Evolutionary conservation across 2,797 vertebrate genomes (phyloP).

Genomic region (Melanogrammus aeglefinus): DNA sequence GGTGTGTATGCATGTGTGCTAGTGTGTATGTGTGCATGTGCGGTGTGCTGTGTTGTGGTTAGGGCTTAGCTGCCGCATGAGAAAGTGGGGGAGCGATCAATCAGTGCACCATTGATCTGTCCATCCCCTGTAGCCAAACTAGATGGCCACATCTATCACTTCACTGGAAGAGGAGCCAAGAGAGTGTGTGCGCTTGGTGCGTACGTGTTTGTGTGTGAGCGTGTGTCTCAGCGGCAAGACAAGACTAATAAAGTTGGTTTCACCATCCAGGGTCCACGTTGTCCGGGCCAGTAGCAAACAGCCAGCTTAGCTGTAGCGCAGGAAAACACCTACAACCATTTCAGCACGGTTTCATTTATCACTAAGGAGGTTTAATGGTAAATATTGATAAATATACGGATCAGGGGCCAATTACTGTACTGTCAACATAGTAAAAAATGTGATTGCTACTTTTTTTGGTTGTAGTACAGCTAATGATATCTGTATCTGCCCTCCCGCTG

Average conservation of each 20-base stretch:
- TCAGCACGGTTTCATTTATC: not conserved
- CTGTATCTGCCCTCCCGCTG: not conserved
- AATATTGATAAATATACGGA: not conserved
- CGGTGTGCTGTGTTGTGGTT: not conserved
- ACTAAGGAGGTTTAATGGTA: not conserved
- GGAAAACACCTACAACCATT: not conserved
- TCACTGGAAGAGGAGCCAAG: constrained; percentile 13
- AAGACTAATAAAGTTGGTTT: constrained; percentile 42
- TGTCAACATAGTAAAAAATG: not conserved
- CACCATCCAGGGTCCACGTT: constrained; percentile 23
- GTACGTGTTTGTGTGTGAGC: constrained; percentile 5
- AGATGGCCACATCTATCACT: not conserved
- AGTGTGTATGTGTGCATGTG: constrained; percentile 2
- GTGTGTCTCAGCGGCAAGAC: not conserved
- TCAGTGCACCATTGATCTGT: constrained; percentile 3
- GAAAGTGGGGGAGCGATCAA: not conserved
- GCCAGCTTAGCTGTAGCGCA: not conserved
- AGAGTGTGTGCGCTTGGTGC: constrained; percentile 11
- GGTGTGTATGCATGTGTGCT: not conserved
- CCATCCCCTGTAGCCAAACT: constrained; percentile 7
- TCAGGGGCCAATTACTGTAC: not conserved
- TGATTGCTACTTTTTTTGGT: not conserved
- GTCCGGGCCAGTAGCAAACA: not conserved
- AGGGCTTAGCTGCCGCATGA: not conserved
- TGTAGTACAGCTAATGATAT: not conserved